These are phyloP conservation scores for Vicugna pacos DNA, from an alignment of 2,113 vertebrate species.

Conservation along the genomic window DNA sequence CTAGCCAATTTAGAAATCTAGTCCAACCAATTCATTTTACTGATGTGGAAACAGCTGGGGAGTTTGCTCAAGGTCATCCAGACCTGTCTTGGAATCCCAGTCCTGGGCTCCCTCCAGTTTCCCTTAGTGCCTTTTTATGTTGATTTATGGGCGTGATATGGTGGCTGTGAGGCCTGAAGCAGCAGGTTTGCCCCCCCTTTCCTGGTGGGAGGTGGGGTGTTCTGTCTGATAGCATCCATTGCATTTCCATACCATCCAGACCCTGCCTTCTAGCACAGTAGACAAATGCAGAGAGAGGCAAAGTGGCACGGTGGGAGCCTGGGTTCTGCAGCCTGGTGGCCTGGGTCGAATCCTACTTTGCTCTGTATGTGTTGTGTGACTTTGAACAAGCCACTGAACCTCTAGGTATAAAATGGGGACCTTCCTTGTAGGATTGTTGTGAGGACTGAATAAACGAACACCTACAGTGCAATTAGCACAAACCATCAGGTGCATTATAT, in stretches of 20 bases:
- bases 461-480: not conserved
- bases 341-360: not conserved
- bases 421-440: not conserved
- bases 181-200: not conserved
- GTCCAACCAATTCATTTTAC: not conserved
- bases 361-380: not conserved
- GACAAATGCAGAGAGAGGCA: too few species aligned
- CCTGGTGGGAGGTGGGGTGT: not conserved
- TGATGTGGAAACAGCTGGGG: not conserved
- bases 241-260: not conserved
- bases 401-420: not conserved
- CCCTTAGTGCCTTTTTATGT: not conserved
- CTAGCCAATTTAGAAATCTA: not conserved
- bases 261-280: not conserved
- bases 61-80: not conserved
- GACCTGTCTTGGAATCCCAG: not conserved
- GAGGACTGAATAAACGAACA: not conserved
- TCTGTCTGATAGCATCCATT: not conserved
- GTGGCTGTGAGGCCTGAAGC: not conserved
- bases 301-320: not conserved
- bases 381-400: not conserved
- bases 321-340: not conserved
- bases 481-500: not conserved
- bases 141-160: not conserved
- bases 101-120: not conserved